Evolutionary conservation across 2,888 invertebrate species (phyloP).

Genomic region (Tetragnatha montana): DNA sequence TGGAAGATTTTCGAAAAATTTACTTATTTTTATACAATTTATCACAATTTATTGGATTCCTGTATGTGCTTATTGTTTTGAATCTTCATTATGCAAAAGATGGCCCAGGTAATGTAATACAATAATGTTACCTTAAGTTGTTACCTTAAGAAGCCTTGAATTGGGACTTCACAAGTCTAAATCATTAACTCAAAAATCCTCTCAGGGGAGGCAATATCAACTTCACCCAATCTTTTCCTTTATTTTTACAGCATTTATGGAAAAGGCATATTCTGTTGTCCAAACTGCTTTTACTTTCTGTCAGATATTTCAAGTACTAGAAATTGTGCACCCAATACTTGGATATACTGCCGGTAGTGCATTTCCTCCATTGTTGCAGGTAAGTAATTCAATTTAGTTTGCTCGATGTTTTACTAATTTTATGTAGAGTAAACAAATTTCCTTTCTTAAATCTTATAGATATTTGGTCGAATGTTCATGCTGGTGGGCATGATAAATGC

Average conservation of each 20-base stretch:
- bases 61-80: constrained; percentile 85
- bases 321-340: constrained; percentile 91
- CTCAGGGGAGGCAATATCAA: too few relatives aligned
- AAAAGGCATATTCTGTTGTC: constrained; percentile 84
- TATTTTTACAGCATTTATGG: constrained; percentile 80
- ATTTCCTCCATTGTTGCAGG: constrained; percentile 85
- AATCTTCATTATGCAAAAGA: constrained; percentile 85
- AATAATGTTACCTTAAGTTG: too few relatives aligned
- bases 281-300: constrained; percentile 87
- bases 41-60: constrained; percentile 90
- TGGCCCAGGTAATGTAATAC: constrained; percentile 80
- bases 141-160: too few relatives aligned
- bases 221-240: background rate
- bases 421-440: too few relatives aligned
- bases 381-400: constrained; percentile 71
- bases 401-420: too few relatives aligned
- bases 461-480: constrained; percentile 85
- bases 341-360: constrained; percentile 89
- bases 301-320: constrained; percentile 88
- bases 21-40: constrained; percentile 92
- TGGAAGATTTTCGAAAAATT: constrained; percentile 81
- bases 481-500: constrained; percentile 88
- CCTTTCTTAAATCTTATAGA: constrained; percentile 75
- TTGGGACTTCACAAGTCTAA: too few relatives aligned
- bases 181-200: too few relatives aligned